Evolutionary conservation across 2,113 vertebrate species (phyloP).

Genomic region (Sphaerodactylus townsendi): DNA sequence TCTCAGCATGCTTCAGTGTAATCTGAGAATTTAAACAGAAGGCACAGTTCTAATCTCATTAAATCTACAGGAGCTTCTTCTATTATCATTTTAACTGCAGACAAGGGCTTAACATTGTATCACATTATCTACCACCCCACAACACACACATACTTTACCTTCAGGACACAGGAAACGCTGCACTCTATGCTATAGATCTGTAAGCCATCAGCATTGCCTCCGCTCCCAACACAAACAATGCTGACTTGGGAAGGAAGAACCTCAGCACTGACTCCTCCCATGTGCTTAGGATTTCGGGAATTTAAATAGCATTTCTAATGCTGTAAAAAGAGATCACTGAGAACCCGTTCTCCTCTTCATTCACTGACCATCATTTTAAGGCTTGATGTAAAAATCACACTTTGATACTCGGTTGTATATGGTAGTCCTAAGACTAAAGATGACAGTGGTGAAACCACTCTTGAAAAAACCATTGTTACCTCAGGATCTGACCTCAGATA

Average conservation of each 20-base stretch:
- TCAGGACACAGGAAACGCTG: neutral
- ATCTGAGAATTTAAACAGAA: constrained; percentile 5
- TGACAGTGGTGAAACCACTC: too few relatives aligned
- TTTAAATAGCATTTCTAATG: too few relatives aligned
- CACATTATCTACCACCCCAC: neutral
- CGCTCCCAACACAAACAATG: too few relatives aligned
- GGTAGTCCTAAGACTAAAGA: too few relatives aligned
- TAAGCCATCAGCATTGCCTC: neutral
- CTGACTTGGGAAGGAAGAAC: neutral
- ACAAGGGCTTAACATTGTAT: neutral
- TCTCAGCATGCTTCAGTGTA: constrained; percentile 2
- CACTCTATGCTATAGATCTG: neutral
- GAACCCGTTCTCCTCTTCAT: neutral
- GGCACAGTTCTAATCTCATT: constrained; percentile 2
- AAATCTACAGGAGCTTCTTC: constrained; percentile 5
- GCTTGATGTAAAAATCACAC: neutral
- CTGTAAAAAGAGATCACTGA: neutral
- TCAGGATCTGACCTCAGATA: too few relatives aligned
- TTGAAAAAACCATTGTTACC: too few relatives aligned
- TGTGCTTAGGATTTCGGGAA: neutral
- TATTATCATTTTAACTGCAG: constrained; percentile 9
- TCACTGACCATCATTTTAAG: neutral
- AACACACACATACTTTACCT: neutral
- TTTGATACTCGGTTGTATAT: neutral
- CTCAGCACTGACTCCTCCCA: neutral